Conservation (phyloP, 1,140 invertebrate genomes). For the Rhopalosiphum padi region DNA sequence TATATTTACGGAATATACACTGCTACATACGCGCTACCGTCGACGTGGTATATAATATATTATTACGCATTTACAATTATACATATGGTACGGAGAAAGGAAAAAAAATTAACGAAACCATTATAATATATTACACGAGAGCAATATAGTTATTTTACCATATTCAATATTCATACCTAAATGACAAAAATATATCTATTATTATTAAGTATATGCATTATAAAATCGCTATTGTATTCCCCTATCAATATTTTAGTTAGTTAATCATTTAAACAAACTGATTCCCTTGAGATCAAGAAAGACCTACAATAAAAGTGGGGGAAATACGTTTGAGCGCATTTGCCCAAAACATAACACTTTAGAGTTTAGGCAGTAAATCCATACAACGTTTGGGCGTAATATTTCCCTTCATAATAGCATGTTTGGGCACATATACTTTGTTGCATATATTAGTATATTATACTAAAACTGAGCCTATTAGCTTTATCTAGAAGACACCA, state of each 20-base stretch:
- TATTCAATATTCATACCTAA: background rate
- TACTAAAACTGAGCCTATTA: no score
- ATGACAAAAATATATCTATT: background rate
- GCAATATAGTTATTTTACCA: background rate
- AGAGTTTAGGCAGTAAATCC: no score
- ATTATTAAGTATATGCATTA: background rate
- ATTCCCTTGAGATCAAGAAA: background rate
- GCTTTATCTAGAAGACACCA: no score
- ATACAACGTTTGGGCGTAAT: no score
- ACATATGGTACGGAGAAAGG: background rate
- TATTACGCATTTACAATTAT: background rate
- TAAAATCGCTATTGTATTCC: background rate
- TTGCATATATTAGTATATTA: no score
- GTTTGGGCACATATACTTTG: no score
- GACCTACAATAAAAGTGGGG: background rate
- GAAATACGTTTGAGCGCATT: no score
- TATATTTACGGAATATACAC: background rate
- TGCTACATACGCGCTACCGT: background rate
- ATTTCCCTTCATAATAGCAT: no score
- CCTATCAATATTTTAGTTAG: background rate
- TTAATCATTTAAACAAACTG: background rate
- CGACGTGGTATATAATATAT: background rate
- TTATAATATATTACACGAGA: background rate
- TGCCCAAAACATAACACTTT: no score
- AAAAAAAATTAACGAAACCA: background rate